Evolutionary conservation across 2,888 invertebrate genomes (phyloP), one percentile per base, ranked within the genome.

Genomic region (Athripsodes cinereus): DNA sequence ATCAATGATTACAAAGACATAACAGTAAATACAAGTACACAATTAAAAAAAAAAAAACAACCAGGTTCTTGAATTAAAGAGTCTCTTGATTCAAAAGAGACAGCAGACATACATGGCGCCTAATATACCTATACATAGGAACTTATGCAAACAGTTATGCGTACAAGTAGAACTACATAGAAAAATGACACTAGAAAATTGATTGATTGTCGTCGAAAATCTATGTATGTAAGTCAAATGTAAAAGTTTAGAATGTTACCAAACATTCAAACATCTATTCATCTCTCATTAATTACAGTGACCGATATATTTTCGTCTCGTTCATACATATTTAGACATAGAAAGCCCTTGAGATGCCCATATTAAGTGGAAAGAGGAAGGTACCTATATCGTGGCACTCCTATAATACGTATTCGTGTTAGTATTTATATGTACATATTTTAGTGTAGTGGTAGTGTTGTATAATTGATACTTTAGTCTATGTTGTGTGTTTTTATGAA

Each of bases 401-500:
- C 40, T 13, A 40, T 16, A 40, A 31, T 31, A 31, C 31, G n/a
- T n/a, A 31, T 31, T 8, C 31, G 11, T 8, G 11, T 8, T 31
- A 6, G 11, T 11, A 31, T 31, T 11, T 31, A 31, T 31, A 31
- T 11, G 31, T 13, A 40, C 40, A 16, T 16, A 16, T 40, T 8
- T 5, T 40, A 16, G 13, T 8, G 40, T 13, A 40, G 40, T 40
- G 13, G n/a, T 13, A 16, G 26, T 13, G 40, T 26, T 26, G 5
- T 26, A 26, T 10, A 6, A 26, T n/a, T n/a, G n/a, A n/a, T n/a
- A n/a, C n/a, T 40, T 5, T 40, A 26, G 40, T 8, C 3, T 40
- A 16, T 31, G 31, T 40, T 50, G 49, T 35, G 53, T 53, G 53
- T 61, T 63, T 63, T 63, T 63, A 63, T 63, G 63, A 63, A 63